These are phyloP conservation scores for Sebastes iracundus DNA, from an alignment of 2,797 vertebrate genomes.

Conservation along the genomic window DNA sequence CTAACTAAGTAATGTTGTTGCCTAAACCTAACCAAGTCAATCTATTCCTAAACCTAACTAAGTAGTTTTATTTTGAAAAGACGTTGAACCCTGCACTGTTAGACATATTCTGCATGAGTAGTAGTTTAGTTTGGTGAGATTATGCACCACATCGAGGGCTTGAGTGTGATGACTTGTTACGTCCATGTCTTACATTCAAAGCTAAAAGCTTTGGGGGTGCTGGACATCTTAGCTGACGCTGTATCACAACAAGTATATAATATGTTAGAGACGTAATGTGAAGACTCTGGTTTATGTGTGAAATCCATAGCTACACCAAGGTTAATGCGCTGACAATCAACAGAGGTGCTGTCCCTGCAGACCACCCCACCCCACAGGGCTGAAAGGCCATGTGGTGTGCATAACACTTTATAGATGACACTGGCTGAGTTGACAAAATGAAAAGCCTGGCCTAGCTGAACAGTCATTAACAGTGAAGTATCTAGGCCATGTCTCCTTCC, in stretches of 20 bases:
- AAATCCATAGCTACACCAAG: neutral
- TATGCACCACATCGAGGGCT: rapidly evolving
- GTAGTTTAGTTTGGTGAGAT: neutral
- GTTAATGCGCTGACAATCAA: neutral
- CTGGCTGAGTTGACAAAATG: conserved; percentile 44
- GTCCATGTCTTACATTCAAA: neutral
- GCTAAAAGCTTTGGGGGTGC: neutral
- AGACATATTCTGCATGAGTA: neutral
- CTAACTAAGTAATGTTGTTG: too few species aligned
- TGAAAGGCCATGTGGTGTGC: neutral
- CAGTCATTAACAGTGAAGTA: conserved; percentile 67
- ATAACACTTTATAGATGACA: conserved; percentile 5
- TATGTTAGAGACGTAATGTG: neutral
- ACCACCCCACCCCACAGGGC: neutral
- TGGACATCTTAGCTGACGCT: neutral
- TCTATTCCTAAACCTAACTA: too few species aligned
- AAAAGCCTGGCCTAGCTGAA: conserved; percentile 33
- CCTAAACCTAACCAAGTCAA: too few species aligned
- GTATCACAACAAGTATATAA: neutral
- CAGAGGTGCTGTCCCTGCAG: neutral
- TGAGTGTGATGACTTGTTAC: neutral
- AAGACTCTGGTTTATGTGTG: neutral
- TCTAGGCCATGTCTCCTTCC: conserved; percentile 59
- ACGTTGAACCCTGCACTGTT: too few species aligned
- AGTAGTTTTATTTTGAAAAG: too few species aligned